phyloP scores from a whole-genome alignment of 2,113 vertebrate genomes.

The Myiozetetes cayanensis region DNA sequence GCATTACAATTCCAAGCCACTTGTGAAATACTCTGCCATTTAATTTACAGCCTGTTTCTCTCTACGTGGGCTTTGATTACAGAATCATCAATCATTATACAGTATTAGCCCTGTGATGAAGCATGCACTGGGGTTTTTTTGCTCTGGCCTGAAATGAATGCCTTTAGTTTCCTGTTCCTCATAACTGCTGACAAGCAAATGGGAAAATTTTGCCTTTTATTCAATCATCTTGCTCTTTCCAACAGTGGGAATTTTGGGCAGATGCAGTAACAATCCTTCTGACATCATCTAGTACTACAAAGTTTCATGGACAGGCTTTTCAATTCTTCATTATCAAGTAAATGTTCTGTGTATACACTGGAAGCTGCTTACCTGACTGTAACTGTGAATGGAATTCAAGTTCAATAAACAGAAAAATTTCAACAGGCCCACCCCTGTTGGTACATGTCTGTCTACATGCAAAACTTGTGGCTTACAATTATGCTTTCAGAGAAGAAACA shows the following conservation, averaged over 20 bases:
- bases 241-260: background rate
- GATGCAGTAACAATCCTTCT: background rate
- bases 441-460: background rate
- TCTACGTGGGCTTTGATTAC: background rate
- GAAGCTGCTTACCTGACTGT: background rate
- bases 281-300: background rate
- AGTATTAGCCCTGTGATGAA: background rate
- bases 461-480: background rate
- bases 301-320: background rate
- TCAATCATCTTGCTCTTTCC: background rate
- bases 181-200: background rate
- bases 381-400: background rate
- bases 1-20: background rate
- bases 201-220: background rate
- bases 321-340: background rate
- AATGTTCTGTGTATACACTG: background rate
- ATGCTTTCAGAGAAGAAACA: background rate
- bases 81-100: background rate
- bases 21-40: background rate
- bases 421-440: background rate
- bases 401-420: background rate
- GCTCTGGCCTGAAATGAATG: background rate
- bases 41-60: constrained; percentile 20
- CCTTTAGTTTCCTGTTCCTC: background rate
- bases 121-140: background rate